Base-by-base conservation (phyloP, 2,113 vertebrate genomes). In the Mirza zaza region DNA sequence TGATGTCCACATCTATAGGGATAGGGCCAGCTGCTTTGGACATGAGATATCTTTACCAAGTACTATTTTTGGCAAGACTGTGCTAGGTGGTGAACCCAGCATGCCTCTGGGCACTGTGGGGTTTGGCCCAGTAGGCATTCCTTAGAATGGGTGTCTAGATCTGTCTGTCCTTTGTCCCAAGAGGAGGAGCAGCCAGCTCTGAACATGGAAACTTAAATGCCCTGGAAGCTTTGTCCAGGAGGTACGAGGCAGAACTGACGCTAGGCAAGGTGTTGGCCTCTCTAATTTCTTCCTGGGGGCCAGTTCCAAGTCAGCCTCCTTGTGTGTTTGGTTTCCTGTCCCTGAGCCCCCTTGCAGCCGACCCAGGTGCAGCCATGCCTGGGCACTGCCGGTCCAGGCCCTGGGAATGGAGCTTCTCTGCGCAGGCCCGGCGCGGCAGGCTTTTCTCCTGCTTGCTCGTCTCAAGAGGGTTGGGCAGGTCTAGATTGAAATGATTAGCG, bases 391-490 rank as follows among this genome's bases (percentile, higher is more conserved):
- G 32, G 55, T 45, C 36, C 34, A 32, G 63, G 36, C 68, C 67
- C 32, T 15, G 82, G 86, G 89, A 89, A 27, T 52, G 1, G 27
- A 29, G 34, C 6, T 6, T 45, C 77, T 25, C 36, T 13, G 36
- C 55, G 27, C 18, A n/a, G 52, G 45, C 90, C 1, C 1, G 3
- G 0, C 0, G 1, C 27, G 0, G 17, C 39, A 92, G 85, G 27
- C 3, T 68, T 75, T 83, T 90, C 87, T 94, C 32, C 34, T 7
- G 4, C 4, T 5, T 2, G 21, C 95, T 55, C 32, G 77, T 95
- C 97, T 93, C 96, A 32, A 42, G 96, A 95, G 96, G 52, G 75
- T 25, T 94, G 89, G 95, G 95, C 95, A 90, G 59, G 42, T 63
- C 84, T 92, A 67, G 95, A 92, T 97, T 96, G 91, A 94, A 87